These are phyloP conservation scores for Oryzias woworae DNA, from an alignment of 2,113 vertebrate species.

Conservation along the genomic window DNA sequence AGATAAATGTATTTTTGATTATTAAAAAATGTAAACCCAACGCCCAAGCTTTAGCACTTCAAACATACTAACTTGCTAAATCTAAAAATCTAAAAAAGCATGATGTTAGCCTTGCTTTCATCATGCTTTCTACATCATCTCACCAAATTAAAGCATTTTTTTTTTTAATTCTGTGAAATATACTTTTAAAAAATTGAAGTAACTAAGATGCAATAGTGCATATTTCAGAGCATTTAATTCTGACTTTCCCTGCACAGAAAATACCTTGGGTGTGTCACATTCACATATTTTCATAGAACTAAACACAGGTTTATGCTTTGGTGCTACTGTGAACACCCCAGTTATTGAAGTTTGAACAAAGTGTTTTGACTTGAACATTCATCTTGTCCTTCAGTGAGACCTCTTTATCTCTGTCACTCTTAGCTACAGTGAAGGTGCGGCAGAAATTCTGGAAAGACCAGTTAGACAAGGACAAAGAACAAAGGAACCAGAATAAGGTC, in stretches of 20 bases:
- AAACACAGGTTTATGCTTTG: constrained; percentile 7
- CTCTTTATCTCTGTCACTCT: constrained; percentile 26
- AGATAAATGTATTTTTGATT: too few species aligned
- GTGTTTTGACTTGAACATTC: constrained; percentile 9
- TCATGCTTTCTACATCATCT: too few species aligned
- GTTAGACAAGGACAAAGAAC: constrained; percentile 50
- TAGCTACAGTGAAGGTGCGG: constrained; percentile 29
- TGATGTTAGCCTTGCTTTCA: too few species aligned
- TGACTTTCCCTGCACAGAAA: constrained; percentile 20
- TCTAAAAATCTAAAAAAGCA: too few species aligned
- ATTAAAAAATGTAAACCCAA: too few species aligned
- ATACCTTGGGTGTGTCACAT: constrained; percentile 32
- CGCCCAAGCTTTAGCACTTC: too few species aligned
- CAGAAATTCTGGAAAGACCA: constrained; percentile 69
- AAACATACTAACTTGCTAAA: too few species aligned
- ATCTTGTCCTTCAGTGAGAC: constrained; percentile 8
- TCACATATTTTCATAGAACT: constrained; percentile 15
- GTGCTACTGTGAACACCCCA: constrained; percentile 22
- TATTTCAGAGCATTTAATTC: background rate
- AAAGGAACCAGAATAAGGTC: constrained; percentile 54
- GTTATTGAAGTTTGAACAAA: constrained; percentile 28
- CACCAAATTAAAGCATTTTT: too few species aligned
- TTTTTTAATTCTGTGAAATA: too few species aligned
- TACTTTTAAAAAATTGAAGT: background rate
- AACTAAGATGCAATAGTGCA: background rate